Percentiles rank a stretch among this genome's conserved stretches.
Conservation (phyloP, 1,140 invertebrate species). For the Teleopsis dalmanni region DNA sequence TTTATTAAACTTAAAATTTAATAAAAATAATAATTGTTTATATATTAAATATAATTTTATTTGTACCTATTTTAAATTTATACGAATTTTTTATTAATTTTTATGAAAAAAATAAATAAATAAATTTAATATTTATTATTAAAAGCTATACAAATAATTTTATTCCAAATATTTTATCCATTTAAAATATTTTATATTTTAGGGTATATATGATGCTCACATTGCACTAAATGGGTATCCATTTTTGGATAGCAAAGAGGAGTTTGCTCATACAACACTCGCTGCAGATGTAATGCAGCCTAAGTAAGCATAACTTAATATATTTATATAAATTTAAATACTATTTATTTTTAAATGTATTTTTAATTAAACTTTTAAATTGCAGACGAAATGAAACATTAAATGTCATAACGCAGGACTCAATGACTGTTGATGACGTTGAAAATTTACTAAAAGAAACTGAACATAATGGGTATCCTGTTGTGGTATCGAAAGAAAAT, state of each 20-base stretch:
- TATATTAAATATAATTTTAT: too few species aligned
- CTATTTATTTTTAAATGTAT: background rate
- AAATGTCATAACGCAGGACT: slow-evolving; percentile 89
- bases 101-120: too few species aligned
- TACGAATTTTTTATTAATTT: too few species aligned
- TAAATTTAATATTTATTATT: too few species aligned
- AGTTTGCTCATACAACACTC: slow-evolving; percentile 93
- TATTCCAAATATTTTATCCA: too few species aligned
- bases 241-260: slow-evolving; percentile 96
- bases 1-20: too few species aligned
- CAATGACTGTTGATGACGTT: slow-evolving; percentile 94
- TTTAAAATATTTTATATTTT: too few species aligned
- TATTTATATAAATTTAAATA: background rate
- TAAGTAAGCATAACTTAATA: slow-evolving; percentile 51
- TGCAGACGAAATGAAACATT: slow-evolving; percentile 79
- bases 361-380: background rate
- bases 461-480: slow-evolving; percentile 97
- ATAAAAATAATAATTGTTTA: too few species aligned
- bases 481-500: slow-evolving; percentile 91
- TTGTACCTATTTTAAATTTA: too few species aligned
- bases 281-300: slow-evolving; percentile 99
- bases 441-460: slow-evolving; percentile 89
- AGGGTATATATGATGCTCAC: slow-evolving; percentile 97
- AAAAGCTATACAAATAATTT: too few species aligned
- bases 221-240: slow-evolving; percentile 97